A percentile compares a stretch with the other conserved stretches of the same genome.
These are phyloP conservation scores for Gandaritis pyraliata DNA, from an alignment of 2,888 invertebrate species.

Conservation along the genomic window DNA sequence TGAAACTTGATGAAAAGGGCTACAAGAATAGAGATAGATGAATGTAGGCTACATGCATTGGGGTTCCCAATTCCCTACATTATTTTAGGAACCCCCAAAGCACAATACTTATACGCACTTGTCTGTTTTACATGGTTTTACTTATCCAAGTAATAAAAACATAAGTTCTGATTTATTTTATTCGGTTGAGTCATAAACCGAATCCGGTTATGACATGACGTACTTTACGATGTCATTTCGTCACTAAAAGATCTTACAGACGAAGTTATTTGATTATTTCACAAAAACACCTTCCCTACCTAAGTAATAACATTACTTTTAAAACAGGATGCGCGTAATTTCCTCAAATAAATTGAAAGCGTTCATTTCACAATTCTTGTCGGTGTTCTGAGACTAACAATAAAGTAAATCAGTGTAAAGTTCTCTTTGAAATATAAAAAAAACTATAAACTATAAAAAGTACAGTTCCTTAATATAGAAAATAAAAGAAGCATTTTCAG, in stretches of 20 bases:
- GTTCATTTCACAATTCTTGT: constrained; percentile 57
- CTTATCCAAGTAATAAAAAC: constrained; percentile 4
- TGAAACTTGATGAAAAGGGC: no score
- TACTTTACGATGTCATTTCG: constrained; percentile 11
- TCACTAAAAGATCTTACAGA: constrained; percentile 8
- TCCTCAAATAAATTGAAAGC: constrained; percentile 44
- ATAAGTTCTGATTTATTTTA: constrained; percentile 17
- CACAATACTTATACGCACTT: no score
- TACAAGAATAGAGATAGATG: no score
- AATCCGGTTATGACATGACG: constrained; percentile 24
- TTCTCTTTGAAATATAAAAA: constrained; percentile 8
- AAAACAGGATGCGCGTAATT: constrained; percentile 56
- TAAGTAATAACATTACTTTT: constrained; percentile 21
- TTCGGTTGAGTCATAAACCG: constrained; percentile 14
- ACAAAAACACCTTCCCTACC: constrained; percentile 11
- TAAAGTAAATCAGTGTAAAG: constrained; percentile 19
- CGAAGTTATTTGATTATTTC: neutral
- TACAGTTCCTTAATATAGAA: neutral
- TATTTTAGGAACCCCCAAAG: no score
- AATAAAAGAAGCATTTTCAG: no score
- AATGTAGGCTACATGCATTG: no score
- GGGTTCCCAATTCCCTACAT: no score
- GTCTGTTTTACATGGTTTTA: neutral
- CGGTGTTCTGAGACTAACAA: constrained; percentile 10
- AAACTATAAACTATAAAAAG: neutral